phyloP scores from a whole-genome alignment of 2,113 vertebrate genomes.

The Dasyornis broadbenti region DNA sequence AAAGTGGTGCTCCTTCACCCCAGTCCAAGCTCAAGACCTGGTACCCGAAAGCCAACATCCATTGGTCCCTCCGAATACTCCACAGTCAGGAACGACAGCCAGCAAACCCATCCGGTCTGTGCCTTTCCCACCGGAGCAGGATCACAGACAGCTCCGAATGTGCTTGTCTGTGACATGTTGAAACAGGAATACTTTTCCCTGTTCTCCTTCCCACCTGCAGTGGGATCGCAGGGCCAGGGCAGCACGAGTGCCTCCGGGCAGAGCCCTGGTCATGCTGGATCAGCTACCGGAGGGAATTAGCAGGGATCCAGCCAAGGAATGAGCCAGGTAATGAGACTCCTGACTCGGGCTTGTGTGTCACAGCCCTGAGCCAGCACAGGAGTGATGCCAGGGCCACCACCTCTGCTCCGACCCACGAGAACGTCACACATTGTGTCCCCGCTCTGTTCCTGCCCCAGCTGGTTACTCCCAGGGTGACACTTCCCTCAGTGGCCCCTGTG shows the following conservation, averaged over 20 bases:
- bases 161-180: neutral
- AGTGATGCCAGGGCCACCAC: neutral
- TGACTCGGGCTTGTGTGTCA: neutral
- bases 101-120: neutral
- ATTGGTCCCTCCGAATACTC: accelerated
- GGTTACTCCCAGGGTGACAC: neutral
- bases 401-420: neutral
- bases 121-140: neutral
- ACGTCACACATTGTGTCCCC: neutral
- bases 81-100: neutral
- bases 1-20: accelerated
- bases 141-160: neutral
- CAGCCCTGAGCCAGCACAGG: slow-evolving; percentile 20
- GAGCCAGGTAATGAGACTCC: slow-evolving; percentile 12
- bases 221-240: neutral
- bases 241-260: neutral
- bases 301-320: neutral
- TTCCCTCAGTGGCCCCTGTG: neutral
- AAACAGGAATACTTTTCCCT: neutral
- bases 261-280: neutral
- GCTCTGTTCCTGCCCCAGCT: neutral
- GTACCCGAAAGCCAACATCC: accelerated
- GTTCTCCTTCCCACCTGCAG: neutral
- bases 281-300: slow-evolving; percentile 9
- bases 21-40: accelerated